Percentiles rank a stretch among this genome's conserved stretches.
These are phyloP conservation scores for Erethizon dorsatum DNA, from an alignment of 2,797 vertebrate genomes.

Conservation along the genomic window DNA sequence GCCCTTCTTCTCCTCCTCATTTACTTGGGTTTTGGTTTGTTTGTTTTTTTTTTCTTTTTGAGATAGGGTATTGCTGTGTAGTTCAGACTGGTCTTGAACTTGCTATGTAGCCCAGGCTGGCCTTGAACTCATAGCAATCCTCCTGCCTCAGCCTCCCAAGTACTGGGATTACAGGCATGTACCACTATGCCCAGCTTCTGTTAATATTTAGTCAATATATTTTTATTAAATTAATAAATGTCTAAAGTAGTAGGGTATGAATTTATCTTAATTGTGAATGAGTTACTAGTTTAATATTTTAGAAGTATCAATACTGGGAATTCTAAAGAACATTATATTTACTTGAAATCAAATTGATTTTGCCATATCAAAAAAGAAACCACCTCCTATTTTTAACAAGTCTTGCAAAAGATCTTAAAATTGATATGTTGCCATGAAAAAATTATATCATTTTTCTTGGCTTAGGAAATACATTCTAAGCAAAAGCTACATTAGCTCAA, in stretches of 20 bases:
- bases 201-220: conserved; percentile 54
- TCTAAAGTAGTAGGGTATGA: conserved; percentile 2
- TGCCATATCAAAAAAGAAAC: conserved; percentile 13
- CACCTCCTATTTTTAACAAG: not conserved
- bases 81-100: not conserved
- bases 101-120: not conserved
- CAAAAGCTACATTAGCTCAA: conserved; percentile 66
- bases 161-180: not conserved
- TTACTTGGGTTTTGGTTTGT: not conserved
- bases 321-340: conserved; percentile 34
- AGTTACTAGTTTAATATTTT: conserved; percentile 37
- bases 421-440: not conserved
- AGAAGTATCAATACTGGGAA: not conserved
- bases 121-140: not conserved
- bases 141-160: too few species aligned
- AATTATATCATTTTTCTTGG: conserved; percentile 64
- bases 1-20: not conserved
- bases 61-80: not conserved
- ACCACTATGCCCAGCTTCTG: not conserved
- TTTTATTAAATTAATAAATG: conserved; percentile 30
- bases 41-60: not conserved
- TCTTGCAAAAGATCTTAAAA: conserved; percentile 57
- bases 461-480: conserved; percentile 72
- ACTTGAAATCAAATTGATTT: conserved; percentile 60
- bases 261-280: conserved; percentile 57